Percentiles rank a stretch among this genome's conserved stretches.
phyloP scores from a whole-genome alignment of 2,113 vertebrate species.

The Cebidichthys violaceus region DNA sequence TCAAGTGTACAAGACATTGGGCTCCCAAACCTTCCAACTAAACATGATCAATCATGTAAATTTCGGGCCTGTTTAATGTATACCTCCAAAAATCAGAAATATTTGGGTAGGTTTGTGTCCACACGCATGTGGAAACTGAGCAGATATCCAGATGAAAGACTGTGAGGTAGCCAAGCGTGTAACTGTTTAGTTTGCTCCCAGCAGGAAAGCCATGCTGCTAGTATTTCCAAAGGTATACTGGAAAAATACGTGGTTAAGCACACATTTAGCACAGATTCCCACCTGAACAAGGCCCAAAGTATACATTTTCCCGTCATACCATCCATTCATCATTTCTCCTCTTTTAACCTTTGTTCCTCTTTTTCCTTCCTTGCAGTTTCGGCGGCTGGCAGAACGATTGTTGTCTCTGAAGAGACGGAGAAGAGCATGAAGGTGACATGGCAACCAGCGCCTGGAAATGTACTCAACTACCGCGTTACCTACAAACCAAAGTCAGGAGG shows the following conservation, averaged over 20 bases:
- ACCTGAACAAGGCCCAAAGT: slow-evolving; percentile 39
- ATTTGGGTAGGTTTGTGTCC: slow-evolving; percentile 52
- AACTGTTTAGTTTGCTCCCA: slow-evolving; percentile 56
- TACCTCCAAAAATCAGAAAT: slow-evolving; percentile 36
- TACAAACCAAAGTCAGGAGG: slow-evolving; percentile 89
- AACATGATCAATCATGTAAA: slow-evolving; percentile 65
- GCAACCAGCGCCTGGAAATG: slow-evolving; percentile 92
- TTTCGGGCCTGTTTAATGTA: slow-evolving; percentile 59
- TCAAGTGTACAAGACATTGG: slow-evolving; percentile 57
- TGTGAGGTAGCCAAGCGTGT: slow-evolving; percentile 44
- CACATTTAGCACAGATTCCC: slow-evolving; percentile 36
- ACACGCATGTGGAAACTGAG: slow-evolving; percentile 66
- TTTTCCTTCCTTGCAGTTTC: slow-evolving; percentile 84
- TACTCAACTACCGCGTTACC: slow-evolving; percentile 91
- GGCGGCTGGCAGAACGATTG: slow-evolving; percentile 84
- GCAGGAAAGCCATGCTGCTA: slow-evolving; percentile 55
- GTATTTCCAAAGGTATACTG: slow-evolving; percentile 61
- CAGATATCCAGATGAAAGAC: slow-evolving; percentile 61
- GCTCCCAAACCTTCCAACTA: slow-evolving; percentile 31
- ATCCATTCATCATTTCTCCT: slow-evolving; percentile 35
- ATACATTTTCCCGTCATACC: slow-evolving; percentile 34
- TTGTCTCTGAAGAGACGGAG: slow-evolving; percentile 93
- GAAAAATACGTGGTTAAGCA: slow-evolving; percentile 47
- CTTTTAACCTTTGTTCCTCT: slow-evolving; percentile 3
- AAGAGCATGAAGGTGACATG: slow-evolving; percentile 92